Base-by-base conservation (phyloP, 2,113 vertebrate genomes). In the Pluvianellus socialis region DNA sequence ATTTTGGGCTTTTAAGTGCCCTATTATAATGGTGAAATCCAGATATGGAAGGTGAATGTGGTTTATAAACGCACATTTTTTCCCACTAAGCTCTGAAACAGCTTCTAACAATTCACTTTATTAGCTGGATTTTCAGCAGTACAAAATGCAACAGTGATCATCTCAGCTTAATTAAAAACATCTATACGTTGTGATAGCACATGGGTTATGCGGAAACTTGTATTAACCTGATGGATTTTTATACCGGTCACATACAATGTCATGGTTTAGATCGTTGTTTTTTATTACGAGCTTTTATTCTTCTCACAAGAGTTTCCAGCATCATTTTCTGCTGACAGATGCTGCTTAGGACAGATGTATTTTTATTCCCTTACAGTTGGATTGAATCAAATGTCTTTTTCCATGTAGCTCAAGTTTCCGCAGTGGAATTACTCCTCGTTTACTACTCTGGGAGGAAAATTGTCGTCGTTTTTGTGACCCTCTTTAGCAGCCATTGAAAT, bases 281-380 rank as follows among this genome's bases (percentile, higher is more conserved):
- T 82, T 94, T 73, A 71, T 76, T 61, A 89, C 4, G 19, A 82
- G 79, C 86, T 95, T 94, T 94, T 70, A 58, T 61, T 86, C 79
- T 90, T 67, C 82, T 88, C 2, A 3, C 28, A 90, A 74, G 90
- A 88, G 33, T 88, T 96, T 86, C 83, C 86, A 88, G 17, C 19
- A 1, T 59, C 11, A 30, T 92, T 94, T 94, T 91, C 72, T 95
- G 86, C 79, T 94, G 95, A 92, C 63, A 74, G 73, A 80, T 83
- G 74, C 71, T 94, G n/a, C 81, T 90, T 90, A 83, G 92, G 72
- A 90, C 67, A 83, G 85, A 76, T 70, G 59, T 88, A 76, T 90
- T 95, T 94, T 97, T 93, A 73, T 86, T 87, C 82, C 63, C 38
- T 93, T 90, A 73, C 67, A 83, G 42, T 33, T 80, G 68, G 79